These are phyloP conservation scores for Clitarchus hookeri DNA, from an alignment of 2,888 invertebrate species.

Conservation along the genomic window DNA sequence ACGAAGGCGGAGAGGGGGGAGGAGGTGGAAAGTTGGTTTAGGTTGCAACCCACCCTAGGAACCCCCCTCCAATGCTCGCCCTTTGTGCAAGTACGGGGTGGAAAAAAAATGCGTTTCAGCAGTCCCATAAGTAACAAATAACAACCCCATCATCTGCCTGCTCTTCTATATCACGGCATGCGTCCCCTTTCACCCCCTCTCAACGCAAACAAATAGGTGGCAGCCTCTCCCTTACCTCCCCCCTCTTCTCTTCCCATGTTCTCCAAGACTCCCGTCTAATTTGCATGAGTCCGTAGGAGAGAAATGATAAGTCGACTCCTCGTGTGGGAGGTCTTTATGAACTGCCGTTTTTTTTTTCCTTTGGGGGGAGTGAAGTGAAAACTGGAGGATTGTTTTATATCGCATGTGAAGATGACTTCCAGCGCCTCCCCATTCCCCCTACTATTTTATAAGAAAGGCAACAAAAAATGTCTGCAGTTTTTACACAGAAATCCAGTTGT, in stretches of 20 bases:
- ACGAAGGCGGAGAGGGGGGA: background rate
- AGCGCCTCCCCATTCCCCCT: background rate
- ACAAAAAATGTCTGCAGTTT: no score
- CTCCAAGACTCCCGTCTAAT: slow-evolving; percentile 16
- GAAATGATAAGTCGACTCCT: slow-evolving; percentile 18
- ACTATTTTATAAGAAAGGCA: no score
- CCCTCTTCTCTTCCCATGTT: background rate
- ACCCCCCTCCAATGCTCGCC: background rate
- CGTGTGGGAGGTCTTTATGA: slow-evolving; percentile 21
- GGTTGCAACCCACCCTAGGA: slow-evolving; percentile 12
- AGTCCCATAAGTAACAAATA: slow-evolving; percentile 35
- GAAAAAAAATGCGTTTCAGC: background rate
- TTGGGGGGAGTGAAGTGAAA: background rate
- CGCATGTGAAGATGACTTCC: slow-evolving; percentile 14
- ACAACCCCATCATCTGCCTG: slow-evolving; percentile 34
- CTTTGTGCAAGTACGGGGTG: background rate
- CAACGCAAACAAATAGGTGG: slow-evolving; percentile 23
- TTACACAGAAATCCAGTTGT: no score
- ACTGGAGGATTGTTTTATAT: slow-evolving; percentile 14
- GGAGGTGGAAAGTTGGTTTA: background rate
- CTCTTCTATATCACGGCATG: slow-evolving; percentile 28
- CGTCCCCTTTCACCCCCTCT: background rate
- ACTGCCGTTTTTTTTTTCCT: background rate
- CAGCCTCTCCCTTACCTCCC: background rate
- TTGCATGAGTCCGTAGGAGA: slow-evolving; percentile 20